Evolutionary conservation across 2,888 invertebrate species (phyloP), one percentile per base, ranked within the genome.

Genomic region (Tetanocera ferruginea): DNA sequence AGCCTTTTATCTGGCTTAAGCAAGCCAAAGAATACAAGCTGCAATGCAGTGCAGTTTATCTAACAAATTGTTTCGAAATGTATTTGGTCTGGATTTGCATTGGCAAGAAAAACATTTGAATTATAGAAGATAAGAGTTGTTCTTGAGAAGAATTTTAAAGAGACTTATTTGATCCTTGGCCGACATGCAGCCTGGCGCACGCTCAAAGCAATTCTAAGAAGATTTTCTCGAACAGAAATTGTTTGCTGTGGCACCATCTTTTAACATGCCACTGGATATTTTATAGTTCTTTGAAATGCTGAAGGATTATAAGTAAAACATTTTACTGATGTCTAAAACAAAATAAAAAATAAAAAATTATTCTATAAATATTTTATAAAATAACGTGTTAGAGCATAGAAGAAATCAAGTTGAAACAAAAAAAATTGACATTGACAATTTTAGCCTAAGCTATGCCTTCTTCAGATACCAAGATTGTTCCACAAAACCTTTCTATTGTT

Each of bases 51-150:
- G n/a, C n/a, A 60, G 66, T 28, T 34, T 34, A 19, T 25, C 34
- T 64, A 11, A 37, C 25, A n/a, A 37, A 25, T 25, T 28, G 14
- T 28, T 5, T n/a, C 23, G 51, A 28, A 69, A 69, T 69, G 28
- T 17, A 74, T 43, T 72, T 75, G 75, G 75, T 75, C 19, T 67
- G 75, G 75, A 75, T 75, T 75, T 75, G 55, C 66, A 62, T 62
- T 62, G 25, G 64, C 6, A 25, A 74, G 73, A 64, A 74, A 74
- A 71, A 71, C 19, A 71, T 31, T 31, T 14, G 49, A 49, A 69
- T 43, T 43, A 69, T 0, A 49, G 43, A 5, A 49, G n/a, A 43
- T 14, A 34, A 11, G 28, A 9, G 11, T 28, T 28, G 5, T 23
- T 11, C 14, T 28, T 19, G 17, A 19, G 4, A 25, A 60, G 28